Conservation (phyloP, 2,797 vertebrate genomes). For the Sebastolobus alascanus region DNA sequence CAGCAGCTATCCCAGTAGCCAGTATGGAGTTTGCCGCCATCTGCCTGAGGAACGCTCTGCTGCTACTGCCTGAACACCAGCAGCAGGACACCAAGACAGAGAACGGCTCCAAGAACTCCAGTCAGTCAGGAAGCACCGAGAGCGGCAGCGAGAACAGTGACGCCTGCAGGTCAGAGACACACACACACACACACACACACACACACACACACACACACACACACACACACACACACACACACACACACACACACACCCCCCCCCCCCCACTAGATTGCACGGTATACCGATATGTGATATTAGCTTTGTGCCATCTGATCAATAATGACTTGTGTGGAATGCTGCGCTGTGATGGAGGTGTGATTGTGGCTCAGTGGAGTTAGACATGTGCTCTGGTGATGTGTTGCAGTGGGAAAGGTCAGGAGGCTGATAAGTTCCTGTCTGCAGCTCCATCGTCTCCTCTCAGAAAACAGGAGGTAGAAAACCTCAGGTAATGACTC, state of each 20-base stretch:
- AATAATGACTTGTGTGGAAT: background rate
- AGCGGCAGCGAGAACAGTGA: constrained; percentile 94
- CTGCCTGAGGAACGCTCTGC: constrained; percentile 94
- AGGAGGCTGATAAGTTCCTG: constrained; percentile 95
- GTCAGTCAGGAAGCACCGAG: constrained; percentile 89
- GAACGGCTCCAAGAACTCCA: constrained; percentile 90
- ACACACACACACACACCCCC: no score
- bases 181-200: no score
- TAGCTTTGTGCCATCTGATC: background rate
- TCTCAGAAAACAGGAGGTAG: constrained; percentile 95
- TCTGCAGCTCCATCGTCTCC: constrained; percentile 96
- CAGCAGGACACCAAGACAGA: constrained; percentile 93
- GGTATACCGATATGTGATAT: background rate
- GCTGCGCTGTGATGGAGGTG: no score
- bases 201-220: no score
- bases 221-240: no score
- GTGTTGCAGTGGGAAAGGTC: constrained; percentile 91
- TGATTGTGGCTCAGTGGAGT: background rate
- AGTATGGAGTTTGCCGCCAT: constrained; percentile 99
- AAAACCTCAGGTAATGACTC: constrained; percentile 93
- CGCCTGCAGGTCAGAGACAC: constrained; percentile 89
- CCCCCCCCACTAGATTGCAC: no score
- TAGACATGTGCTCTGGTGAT: background rate
- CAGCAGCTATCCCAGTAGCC: constrained; percentile 97
- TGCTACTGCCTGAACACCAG: constrained; percentile 95